phyloP scores from a whole-genome alignment of 1,140 invertebrate species.

The Bombus cullumanus region DNA sequence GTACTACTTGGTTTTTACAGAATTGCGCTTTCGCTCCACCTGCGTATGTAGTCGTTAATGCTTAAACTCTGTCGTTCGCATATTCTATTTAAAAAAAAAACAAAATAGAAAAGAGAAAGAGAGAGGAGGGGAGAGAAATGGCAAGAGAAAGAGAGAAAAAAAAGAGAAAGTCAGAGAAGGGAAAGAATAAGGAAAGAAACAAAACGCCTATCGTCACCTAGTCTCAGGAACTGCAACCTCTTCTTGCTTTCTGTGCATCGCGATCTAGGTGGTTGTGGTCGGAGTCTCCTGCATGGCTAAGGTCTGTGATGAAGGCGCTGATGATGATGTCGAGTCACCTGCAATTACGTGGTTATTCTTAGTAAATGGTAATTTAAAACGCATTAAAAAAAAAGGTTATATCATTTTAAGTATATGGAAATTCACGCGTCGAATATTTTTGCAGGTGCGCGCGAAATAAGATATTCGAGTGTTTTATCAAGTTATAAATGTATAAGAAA shows the following conservation, averaged over 20 bases:
- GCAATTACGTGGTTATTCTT: constrained; percentile 32
- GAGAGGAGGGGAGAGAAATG: not conserved
- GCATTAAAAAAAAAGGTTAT: not conserved
- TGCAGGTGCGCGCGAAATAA: not conserved
- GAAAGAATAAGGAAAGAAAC: constrained; percentile 45
- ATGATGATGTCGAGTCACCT: constrained; percentile 76
- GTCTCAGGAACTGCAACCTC: constrained; percentile 78
- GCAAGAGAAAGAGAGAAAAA: constrained; percentile 40
- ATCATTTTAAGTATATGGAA: not conserved
- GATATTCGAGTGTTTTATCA: too few relatives aligned
- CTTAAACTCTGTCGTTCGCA: constrained; percentile 54
- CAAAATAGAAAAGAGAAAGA: constrained; percentile 21
- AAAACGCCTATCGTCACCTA: constrained; percentile 73
- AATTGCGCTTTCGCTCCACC: constrained; percentile 57
- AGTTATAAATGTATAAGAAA: not conserved
- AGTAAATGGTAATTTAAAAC: not conserved
- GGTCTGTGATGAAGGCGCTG: constrained; percentile 71
- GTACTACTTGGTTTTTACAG: constrained; percentile 80
- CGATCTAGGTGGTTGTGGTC: constrained; percentile 70
- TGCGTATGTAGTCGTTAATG: constrained; percentile 52
- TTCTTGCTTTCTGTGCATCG: constrained; percentile 64
- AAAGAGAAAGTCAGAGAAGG: constrained; percentile 32
- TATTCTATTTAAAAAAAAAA: constrained; percentile 57
- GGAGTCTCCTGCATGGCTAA: constrained; percentile 75
- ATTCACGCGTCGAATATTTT: not conserved